Conservation (phyloP, 2,888 invertebrate species). For the Coecobrya sp. region DNA sequence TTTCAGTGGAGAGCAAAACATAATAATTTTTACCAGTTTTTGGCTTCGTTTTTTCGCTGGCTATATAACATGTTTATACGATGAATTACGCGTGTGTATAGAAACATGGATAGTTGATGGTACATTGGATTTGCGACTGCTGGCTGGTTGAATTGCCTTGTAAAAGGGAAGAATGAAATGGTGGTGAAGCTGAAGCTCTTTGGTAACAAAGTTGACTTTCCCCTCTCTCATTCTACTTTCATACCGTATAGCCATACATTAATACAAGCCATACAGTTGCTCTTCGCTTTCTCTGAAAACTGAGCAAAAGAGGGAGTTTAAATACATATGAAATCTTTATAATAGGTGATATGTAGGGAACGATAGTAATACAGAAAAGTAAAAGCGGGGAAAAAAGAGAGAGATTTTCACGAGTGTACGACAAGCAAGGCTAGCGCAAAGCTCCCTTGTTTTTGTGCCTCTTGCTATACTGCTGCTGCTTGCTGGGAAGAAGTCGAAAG, state of each 20-base stretch:
- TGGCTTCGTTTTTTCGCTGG: neutral
- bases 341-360: neutral
- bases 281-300: neutral
- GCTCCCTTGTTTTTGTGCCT: slow-evolving; percentile 54
- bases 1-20: neutral
- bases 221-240: neutral
- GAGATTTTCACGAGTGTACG: slow-evolving; percentile 47
- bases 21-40: slow-evolving; percentile 32
- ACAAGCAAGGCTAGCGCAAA: slow-evolving; percentile 1
- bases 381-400: slow-evolving; percentile 45
- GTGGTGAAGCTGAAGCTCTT: neutral
- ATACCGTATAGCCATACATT: neutral
- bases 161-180: slow-evolving; percentile 41
- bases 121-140: neutral
- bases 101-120: neutral
- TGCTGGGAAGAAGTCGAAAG: neutral
- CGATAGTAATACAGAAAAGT: slow-evolving; percentile 42
- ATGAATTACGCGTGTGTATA: neutral
- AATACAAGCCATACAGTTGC: neutral
- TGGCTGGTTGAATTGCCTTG: slow-evolving; percentile 24
- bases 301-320: neutral
- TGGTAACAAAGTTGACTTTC: slow-evolving; percentile 40
- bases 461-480: neutral
- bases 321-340: slow-evolving; percentile 7
- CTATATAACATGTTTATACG: neutral